These are phyloP conservation scores for Zygogramma bicolorata DNA, from an alignment of 2,888 invertebrate species.

Conservation along the genomic window DNA sequence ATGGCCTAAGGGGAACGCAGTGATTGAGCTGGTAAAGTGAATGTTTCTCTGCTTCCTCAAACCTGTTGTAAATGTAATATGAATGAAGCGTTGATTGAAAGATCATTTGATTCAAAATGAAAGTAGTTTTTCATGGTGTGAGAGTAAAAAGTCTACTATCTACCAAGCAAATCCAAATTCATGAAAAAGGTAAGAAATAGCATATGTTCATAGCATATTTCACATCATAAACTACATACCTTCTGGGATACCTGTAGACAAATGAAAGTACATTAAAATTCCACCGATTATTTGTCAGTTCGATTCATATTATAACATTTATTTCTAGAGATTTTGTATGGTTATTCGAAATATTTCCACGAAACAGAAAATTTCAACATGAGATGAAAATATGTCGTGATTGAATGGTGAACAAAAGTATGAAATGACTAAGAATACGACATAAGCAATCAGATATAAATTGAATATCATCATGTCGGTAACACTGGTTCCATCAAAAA, in stretches of 20 bases:
- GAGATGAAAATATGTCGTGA: no score
- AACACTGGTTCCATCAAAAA: no score
- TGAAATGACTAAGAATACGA: no score
- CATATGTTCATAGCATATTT: slow-evolving; percentile 48
- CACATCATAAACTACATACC: slow-evolving; percentile 62
- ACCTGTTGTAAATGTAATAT: neutral
- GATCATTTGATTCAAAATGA: neutral
- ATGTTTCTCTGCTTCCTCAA: neutral
- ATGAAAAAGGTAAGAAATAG: slow-evolving; percentile 39
- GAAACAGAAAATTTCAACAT: no score
- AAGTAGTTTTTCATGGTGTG: neutral
- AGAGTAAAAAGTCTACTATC: slow-evolving; percentile 34
- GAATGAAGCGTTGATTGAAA: neutral
- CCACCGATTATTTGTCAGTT: neutral
- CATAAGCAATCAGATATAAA: no score
- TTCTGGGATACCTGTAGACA: slow-evolving; percentile 66
- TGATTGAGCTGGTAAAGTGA: no score
- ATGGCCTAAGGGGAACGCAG: no score
- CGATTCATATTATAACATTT: neutral
- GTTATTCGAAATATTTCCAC: no score
- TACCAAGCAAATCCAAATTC: slow-evolving; percentile 41
- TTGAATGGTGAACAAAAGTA: no score
- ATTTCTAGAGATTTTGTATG: no score
- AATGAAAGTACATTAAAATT: slow-evolving; percentile 52
- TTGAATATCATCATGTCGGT: no score